phyloP scores from a whole-genome alignment of 2,888 invertebrate genomes.

The Corbicula japonica region DNA sequence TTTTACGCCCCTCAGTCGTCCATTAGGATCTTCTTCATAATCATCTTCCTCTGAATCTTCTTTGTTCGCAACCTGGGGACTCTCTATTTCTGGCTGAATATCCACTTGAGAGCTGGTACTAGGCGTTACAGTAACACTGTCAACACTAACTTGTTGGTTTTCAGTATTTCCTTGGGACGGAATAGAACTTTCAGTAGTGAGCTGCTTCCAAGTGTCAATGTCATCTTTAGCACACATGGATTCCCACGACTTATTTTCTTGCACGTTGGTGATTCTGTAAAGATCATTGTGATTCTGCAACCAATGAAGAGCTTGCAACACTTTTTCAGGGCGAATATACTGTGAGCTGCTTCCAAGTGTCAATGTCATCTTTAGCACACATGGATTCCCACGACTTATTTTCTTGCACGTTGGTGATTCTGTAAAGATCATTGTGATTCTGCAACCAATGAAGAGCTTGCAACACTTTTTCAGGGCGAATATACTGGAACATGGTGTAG shows the following conservation, averaged over 20 bases:
- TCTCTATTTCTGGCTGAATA: no score
- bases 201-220: slow-evolving; percentile 39
- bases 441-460: slow-evolving; percentile 19
- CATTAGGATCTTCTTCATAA: slow-evolving; percentile 12
- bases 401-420: background rate
- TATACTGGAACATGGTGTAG: slow-evolving; percentile 35
- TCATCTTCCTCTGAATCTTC: slow-evolving; percentile 24
- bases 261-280: slow-evolving; percentile 3
- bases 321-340: slow-evolving; percentile 32
- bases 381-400: slow-evolving; percentile 19
- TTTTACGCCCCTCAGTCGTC: background rate
- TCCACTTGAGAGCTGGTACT: no score
- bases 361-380: slow-evolving; percentile 32
- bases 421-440: slow-evolving; percentile 28
- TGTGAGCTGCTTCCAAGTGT: slow-evolving; percentile 45
- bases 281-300: slow-evolving; percentile 24
- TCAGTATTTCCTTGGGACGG: no score
- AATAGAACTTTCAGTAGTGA: no score
- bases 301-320: slow-evolving; percentile 17
- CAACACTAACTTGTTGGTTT: background rate
- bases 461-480: slow-evolving; percentile 27
- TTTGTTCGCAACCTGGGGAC: background rate
- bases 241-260: slow-evolving; percentile 11
- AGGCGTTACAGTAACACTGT: no score
- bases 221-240: slow-evolving; percentile 39